Base-by-base conservation (phyloP, 2,113 vertebrate species). In the Carassius gibelio region DNA sequence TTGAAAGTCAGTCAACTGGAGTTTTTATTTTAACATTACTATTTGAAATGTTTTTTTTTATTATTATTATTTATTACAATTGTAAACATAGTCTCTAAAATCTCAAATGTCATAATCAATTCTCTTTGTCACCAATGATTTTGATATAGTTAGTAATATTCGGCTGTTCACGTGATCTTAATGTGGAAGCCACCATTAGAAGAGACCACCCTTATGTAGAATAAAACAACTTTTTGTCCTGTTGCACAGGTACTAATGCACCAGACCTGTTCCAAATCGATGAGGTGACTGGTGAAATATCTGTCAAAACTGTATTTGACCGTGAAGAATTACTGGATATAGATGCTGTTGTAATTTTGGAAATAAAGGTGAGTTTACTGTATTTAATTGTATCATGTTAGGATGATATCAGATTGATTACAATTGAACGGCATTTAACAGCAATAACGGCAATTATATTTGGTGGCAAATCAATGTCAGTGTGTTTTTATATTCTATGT, bases 241-340 rank as follows among this genome's bases (percentile, higher is more conserved):
- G 8, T 48, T 84, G 77, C 15, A 69, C 89, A 95, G 94, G 5
- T 4, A 78, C 92, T 45, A 85, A 88, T 19, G 26, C 0, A 61
- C 42, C 55, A 0, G 84, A 83, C n/a, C 90, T 96, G 74, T 99
- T 99, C 88, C 0, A 0, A 50, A 96, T 99, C 1, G 0, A 71
- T 6, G 0, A 0, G 0, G 3, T 0, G 0, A 83, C 14, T 15
- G 98, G 98, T 0, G 3, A 84, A 30, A 96, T 99, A 90, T 68
- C 8, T 15, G 94, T 98, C 17, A 77, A 0, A 0, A 75, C 76
- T 3, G 0, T 0, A 0, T 90, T 98, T 88, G 96, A 99, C 88
- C 94, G 97, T 61, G 98, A 99, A 88, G 21, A 71, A 42, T 90
- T 93, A 88, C 88, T 94, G 87, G 78, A 93, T 0, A 84, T 88